Conservation (phyloP, 2,113 vertebrate genomes). For the Hippoglossus stenolepis region DNA sequence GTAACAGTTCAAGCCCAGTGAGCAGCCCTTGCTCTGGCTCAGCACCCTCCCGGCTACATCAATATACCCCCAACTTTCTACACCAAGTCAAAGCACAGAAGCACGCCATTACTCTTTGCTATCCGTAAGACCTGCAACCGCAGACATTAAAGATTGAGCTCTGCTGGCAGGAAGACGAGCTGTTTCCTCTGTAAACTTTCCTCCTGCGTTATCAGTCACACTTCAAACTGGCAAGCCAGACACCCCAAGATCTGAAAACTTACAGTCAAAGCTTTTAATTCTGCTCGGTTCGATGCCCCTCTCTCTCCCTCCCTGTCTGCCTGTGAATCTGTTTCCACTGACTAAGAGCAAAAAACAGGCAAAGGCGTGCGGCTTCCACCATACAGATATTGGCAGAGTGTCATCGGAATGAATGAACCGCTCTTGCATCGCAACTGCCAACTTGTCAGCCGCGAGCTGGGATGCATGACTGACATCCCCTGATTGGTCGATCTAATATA, state of each 20-base stretch:
- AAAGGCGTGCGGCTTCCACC: slow-evolving; percentile 66
- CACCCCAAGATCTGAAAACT: slow-evolving; percentile 65
- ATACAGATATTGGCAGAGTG: slow-evolving; percentile 84
- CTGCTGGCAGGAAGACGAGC: slow-evolving; percentile 58
- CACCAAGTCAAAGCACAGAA: slow-evolving; percentile 53
- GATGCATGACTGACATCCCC: slow-evolving; percentile 84
- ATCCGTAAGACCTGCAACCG: slow-evolving; percentile 57
- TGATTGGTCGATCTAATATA: slow-evolving; percentile 86
- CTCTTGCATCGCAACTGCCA: slow-evolving; percentile 83
- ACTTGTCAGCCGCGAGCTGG: slow-evolving; percentile 81
- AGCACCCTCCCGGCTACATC: slow-evolving; percentile 73
- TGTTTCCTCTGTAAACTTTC: slow-evolving; percentile 71
- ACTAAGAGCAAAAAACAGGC: slow-evolving; percentile 63
- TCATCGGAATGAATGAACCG: slow-evolving; percentile 86
- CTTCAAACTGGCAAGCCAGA: slow-evolving; percentile 71
- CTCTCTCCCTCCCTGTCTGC: slow-evolving; percentile 54
- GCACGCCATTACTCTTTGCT: slow-evolving; percentile 39
- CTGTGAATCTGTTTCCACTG: slow-evolving; percentile 69
- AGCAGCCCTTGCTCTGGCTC: slow-evolving; percentile 60
- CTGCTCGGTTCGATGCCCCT: slow-evolving; percentile 69
- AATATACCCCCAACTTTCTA: slow-evolving; percentile 73
- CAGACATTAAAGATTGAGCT: slow-evolving; percentile 65
- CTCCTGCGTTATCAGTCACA: slow-evolving; percentile 71
- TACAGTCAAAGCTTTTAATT: slow-evolving; percentile 77
- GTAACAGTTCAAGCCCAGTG: slow-evolving; percentile 72